Conservation (phyloP, 2,888 invertebrate species). For the Coenonympha arcania region DNA sequence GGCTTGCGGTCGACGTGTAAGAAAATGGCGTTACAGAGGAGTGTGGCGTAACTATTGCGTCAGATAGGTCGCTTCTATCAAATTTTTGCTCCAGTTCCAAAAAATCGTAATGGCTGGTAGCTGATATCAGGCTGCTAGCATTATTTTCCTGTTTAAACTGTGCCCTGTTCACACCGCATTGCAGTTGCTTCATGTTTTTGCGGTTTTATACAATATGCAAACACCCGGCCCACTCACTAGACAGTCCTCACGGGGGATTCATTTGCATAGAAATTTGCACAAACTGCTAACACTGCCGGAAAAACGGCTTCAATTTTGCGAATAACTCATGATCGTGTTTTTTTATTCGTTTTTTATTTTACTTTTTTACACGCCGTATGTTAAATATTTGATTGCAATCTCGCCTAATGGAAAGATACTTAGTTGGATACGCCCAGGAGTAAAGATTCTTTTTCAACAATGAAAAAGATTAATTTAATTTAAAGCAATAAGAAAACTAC, state of each 20-base stretch:
- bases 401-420: too few species aligned
- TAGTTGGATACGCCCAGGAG: too few species aligned
- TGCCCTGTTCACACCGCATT: slow-evolving; percentile 32
- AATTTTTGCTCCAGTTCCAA: too few species aligned
- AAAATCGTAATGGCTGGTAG: too few species aligned
- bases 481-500: too few species aligned
- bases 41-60: too few species aligned
- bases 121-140: slow-evolving; percentile 4
- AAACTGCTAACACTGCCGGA: slow-evolving; percentile 23
- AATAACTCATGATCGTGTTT: neutral
- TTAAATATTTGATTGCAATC: too few species aligned
- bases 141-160: slow-evolving; percentile 10
- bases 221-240: slow-evolving; percentile 36
- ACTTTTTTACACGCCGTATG: neutral
- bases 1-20: too few species aligned
- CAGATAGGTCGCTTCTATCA: too few species aligned
- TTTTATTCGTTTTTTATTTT: neutral
- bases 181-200: slow-evolving; percentile 36
- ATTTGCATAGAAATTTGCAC: slow-evolving; percentile 51
- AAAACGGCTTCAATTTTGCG: slow-evolving; percentile 14
- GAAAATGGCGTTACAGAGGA: too few species aligned
- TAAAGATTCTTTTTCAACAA: too few species aligned
- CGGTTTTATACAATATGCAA: slow-evolving; percentile 56
- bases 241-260: slow-evolving; percentile 39
- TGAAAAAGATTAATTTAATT: too few species aligned